These are phyloP conservation scores for Parnassius orleans DNA, from an alignment of 2,888 invertebrate genomes.

Conservation along the genomic window DNA sequence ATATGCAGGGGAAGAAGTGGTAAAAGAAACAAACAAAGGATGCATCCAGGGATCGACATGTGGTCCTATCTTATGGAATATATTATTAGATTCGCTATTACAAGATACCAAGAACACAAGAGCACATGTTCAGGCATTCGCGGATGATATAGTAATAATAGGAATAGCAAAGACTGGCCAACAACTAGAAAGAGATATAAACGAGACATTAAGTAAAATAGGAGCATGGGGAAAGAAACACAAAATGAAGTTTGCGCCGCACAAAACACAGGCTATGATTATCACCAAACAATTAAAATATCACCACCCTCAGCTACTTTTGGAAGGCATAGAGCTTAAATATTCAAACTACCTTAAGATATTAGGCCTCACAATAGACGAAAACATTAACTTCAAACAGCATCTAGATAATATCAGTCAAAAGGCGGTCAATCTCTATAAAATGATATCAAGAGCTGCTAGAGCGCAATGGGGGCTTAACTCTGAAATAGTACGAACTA, in stretches of 20 bases:
- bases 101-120: background rate
- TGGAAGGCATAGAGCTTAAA: background rate
- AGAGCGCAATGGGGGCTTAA: constrained; percentile 4
- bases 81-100: background rate
- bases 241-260: constrained; percentile 1
- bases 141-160: constrained; percentile 31
- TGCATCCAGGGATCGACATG: constrained; percentile 5
- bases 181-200: background rate
- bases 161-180: background rate
- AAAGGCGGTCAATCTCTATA: background rate
- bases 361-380: constrained; percentile 1
- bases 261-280: constrained; percentile 9
- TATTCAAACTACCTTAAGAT: background rate
- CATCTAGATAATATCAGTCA: background rate
- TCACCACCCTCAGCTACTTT: background rate
- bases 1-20: background rate
- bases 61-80: constrained; percentile 9
- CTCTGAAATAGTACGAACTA: background rate
- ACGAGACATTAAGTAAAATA: background rate
- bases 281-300: constrained; percentile 2
- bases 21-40: background rate
- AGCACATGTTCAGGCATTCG: constrained; percentile 31
- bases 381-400: background rate
- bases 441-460: background rate
- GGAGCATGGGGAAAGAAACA: background rate